Evolutionary conservation across 2,113 vertebrate genomes (phyloP).

Genomic region (Pseudopipra pipra): DNA sequence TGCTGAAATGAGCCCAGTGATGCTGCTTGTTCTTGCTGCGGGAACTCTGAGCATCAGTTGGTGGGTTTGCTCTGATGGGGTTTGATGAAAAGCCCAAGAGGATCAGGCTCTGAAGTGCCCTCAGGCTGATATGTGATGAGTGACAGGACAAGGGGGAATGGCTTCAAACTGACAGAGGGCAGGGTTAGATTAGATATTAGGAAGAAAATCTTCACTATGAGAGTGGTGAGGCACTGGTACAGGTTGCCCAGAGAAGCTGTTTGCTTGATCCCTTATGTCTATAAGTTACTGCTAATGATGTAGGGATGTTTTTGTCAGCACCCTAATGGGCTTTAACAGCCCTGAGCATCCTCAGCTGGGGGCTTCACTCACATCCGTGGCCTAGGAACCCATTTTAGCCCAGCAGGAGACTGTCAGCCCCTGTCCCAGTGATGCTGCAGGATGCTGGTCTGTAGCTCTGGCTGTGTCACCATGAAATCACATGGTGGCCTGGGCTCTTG

Average conservation of each 20-base stretch:
- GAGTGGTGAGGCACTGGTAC: background rate
- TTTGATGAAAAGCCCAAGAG: background rate
- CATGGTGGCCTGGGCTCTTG: background rate
- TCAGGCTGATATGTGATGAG: background rate
- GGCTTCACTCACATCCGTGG: background rate
- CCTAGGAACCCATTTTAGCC: background rate
- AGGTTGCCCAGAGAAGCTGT: background rate
- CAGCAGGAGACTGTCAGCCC: fast-evolving
- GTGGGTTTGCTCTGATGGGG: background rate
- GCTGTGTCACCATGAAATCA: fast-evolving
- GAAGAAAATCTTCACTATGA: background rate
- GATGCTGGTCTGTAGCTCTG: background rate
- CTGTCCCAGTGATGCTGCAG: background rate
- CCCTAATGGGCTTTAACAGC: background rate
- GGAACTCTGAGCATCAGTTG: background rate
- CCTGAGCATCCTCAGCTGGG: background rate
- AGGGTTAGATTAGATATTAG: background rate
- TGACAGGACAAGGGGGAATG: background rate
- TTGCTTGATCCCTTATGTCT: background rate
- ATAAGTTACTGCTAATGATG: background rate
- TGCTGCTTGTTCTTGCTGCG: background rate
- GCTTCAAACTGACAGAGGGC: background rate
- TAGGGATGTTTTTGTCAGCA: background rate
- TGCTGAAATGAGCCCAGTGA: fast-evolving
- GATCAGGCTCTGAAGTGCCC: background rate